phyloP scores from a whole-genome alignment of 35 echinoderm and acorn worm species.

The Amphiura filiformis region DNA sequence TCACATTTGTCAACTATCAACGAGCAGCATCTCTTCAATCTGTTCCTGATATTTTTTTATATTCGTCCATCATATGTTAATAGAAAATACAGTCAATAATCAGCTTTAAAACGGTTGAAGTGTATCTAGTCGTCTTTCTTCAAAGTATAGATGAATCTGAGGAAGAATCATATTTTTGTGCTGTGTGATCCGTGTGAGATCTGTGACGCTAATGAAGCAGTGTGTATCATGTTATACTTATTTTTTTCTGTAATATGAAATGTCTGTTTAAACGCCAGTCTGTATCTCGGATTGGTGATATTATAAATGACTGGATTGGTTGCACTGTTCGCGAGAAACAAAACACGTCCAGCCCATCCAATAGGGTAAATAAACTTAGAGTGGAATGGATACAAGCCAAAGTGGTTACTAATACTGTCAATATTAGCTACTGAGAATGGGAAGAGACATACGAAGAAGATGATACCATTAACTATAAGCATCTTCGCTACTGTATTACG shows the following conservation, averaged over 20 bases:
- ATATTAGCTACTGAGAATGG: not conserved
- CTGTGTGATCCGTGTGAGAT: not conserved
- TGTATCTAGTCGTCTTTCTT: no score
- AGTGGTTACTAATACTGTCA: conserved; percentile 1
- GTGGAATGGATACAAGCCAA: not conserved
- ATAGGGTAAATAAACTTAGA: not conserved
- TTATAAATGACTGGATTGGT: not conserved
- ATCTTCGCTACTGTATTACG: not conserved
- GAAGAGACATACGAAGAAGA: not conserved
- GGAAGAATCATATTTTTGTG: not conserved
- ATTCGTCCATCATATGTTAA: no score
- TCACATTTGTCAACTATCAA: no score
- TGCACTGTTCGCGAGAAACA: not conserved
- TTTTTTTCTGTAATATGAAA: not conserved
- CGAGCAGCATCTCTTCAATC: no score
- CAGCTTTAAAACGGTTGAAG: no score
- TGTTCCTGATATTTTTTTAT: no score
- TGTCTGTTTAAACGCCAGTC: not conserved
- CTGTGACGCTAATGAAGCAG: not conserved
- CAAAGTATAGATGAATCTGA: no score
- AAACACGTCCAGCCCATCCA: not conserved
- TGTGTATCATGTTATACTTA: not conserved
- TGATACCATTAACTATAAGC: not conserved
- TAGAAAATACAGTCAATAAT: no score
- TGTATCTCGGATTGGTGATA: not conserved